These are phyloP conservation scores for Brachionus plicatilis DNA, from an alignment of 1,140 invertebrate genomes.

Conservation along the genomic window DNA sequence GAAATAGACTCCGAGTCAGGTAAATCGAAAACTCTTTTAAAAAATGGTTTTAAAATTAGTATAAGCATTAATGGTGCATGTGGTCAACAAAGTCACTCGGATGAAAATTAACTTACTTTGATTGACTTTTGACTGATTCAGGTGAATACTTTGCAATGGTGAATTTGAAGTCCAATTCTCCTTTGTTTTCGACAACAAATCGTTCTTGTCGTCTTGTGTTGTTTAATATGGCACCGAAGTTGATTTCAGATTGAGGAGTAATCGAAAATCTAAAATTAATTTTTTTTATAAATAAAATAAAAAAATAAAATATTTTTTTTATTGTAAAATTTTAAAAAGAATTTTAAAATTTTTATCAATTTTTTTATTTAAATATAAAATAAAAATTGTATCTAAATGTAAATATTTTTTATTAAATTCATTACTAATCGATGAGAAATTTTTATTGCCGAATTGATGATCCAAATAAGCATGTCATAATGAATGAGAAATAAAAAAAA, in stretches of 20 bases:
- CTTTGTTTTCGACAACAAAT: conserved; percentile 55
- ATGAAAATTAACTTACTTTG: conserved; percentile 23
- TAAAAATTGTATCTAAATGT: too few species aligned
- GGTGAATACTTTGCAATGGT: conserved; percentile 43
- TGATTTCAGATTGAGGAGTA: conserved; percentile 51
- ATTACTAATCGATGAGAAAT: too few species aligned
- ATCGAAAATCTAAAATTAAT: conserved; percentile 49
- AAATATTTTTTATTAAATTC: too few species aligned
- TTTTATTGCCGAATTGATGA: too few species aligned
- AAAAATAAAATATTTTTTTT: too few species aligned
- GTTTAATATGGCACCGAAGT: conserved; percentile 54
- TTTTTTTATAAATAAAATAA: too few species aligned
- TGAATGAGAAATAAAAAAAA: too few species aligned
- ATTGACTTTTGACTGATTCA: conserved; percentile 4
- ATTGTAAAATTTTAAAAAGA: background rate
- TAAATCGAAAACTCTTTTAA: background rate
- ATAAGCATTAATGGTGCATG: background rate
- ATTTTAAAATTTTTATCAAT: background rate
- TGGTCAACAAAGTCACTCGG: background rate
- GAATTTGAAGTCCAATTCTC: conserved; percentile 56
- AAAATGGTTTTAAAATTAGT: background rate
- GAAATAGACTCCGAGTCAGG: background rate
- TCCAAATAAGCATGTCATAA: too few species aligned
- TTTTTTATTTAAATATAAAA: background rate
- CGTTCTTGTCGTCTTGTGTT: conserved; percentile 51